Base-by-base conservation (phyloP, 1,140 invertebrate species). In the Euura saliciscinereae region DNA sequence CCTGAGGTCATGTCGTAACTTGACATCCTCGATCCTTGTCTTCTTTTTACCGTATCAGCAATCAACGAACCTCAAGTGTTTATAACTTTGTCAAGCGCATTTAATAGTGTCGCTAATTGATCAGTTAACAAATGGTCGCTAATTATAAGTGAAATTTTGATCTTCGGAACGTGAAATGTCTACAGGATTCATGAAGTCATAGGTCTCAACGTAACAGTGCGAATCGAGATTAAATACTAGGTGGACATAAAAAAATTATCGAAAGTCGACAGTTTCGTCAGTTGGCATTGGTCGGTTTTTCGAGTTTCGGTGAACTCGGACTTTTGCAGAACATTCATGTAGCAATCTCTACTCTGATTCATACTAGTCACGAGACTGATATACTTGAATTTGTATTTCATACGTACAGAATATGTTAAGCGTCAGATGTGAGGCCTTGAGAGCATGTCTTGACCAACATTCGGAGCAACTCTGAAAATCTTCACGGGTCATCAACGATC, bases 41-140 rank as follows among this genome's bases (percentile, higher is more conserved):
- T n/a, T 59, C 51, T n/a, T 8, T 6, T 59, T 59, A n/a, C 13
- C 51, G 10, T 59, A n/a, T 59, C 13, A 59, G 51, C 13, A 59
- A 59, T 8, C 51, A 59, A n/a, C 13, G 13, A 59, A 59, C 13
- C 13, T 59, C 8, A 59, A 59, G 13, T 59, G 51, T 59, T 59
- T 59, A n/a, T n/a, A 59, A 59, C n/a, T 59, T 59, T 10, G 51
- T n/a, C 10, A 59, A 59, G 51, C 51, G 51, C 51, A 59, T 59
- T n/a, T n/a, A n/a, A 0, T 59, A 28, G 28, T 28, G 28, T 28
- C 28, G 28, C 28, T 28, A 28, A 28, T 28, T 28, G 28, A 0
- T 28, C 28, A 1, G 28, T 28, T 1, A 28, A 28, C 28, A 28
- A 28, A 28, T 28, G 28, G 28, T 28, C 28, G 28, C 28, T 28